phyloP scores from a whole-genome alignment of 92 coral and sea anemone genomes.

The Porites evermanni region DNA sequence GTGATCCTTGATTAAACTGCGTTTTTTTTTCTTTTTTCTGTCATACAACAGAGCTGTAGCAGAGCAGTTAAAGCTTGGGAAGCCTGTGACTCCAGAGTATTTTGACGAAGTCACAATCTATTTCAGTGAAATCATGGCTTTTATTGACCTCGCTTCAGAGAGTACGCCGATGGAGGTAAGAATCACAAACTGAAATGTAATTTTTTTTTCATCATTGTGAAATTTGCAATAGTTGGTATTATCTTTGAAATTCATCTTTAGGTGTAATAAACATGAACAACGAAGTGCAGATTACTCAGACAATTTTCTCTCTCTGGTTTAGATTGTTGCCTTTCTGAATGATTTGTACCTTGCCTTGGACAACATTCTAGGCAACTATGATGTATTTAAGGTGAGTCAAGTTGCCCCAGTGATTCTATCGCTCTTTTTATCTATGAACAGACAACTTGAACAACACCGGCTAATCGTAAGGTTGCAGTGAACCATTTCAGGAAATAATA shows the following conservation, averaged over 20 bases:
- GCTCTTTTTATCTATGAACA: too few relatives aligned
- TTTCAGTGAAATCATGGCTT: slow-evolving; percentile 84
- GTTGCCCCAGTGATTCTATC: too few relatives aligned
- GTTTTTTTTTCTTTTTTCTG: not conserved
- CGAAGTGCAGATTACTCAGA: not conserved
- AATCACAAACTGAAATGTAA: not conserved
- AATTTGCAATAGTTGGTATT: too few relatives aligned
- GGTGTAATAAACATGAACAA: not conserved
- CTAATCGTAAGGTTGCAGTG: too few relatives aligned
- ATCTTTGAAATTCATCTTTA: not conserved
- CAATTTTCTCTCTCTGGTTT: slow-evolving; percentile 4
- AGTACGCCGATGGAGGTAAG: slow-evolving; percentile 90
- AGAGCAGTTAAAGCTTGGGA: slow-evolving; percentile 81
- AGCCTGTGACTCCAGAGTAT: slow-evolving; percentile 79
- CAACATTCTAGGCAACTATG: slow-evolving; percentile 86
- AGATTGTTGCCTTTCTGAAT: slow-evolving; percentile 89
- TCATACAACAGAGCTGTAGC: slow-evolving; percentile 70
- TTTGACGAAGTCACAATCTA: slow-evolving; percentile 87
- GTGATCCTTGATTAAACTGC: too few relatives aligned
- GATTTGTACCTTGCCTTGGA: slow-evolving; percentile 91
- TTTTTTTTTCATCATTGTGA: not conserved
- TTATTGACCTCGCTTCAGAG: slow-evolving; percentile 86
- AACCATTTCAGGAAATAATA: too few relatives aligned
- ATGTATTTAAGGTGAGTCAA: slow-evolving; percentile 80
- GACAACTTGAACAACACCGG: too few relatives aligned